A percentile compares a stretch with the other conserved stretches of the same genome.
phyloP scores from a whole-genome alignment of 2,888 invertebrate species.

The Melinaea marsaeus region DNA sequence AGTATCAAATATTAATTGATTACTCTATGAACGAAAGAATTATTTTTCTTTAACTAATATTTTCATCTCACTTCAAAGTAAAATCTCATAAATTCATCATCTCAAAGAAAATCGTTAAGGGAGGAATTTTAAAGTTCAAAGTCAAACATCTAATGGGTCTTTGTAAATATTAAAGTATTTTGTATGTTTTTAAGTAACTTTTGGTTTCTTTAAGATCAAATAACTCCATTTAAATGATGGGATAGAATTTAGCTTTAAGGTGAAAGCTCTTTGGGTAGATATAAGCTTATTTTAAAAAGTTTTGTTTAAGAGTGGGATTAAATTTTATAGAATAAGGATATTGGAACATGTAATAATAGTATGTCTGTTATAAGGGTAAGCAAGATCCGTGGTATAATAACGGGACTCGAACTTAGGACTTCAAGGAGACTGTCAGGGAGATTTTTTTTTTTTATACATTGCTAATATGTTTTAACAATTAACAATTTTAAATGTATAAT shows the following conservation, averaged over 20 bases:
- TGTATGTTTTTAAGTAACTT: conserved; percentile 16
- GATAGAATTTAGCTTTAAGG: conserved; percentile 10
- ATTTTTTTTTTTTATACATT: too few relatives aligned
- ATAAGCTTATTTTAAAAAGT: conserved; percentile 12
- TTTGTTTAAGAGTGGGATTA: conserved; percentile 8
- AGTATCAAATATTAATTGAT: too few relatives aligned
- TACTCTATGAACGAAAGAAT: too few relatives aligned
- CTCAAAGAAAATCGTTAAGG: neutral
- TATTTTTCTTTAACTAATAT: too few relatives aligned
- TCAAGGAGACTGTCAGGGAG: too few relatives aligned
- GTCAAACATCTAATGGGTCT: conserved; percentile 12
- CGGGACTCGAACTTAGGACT: too few relatives aligned
- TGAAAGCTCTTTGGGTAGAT: conserved; percentile 17
- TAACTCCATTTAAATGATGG: conserved; percentile 10
- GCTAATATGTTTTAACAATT: too few relatives aligned
- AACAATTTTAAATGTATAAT: too few relatives aligned
- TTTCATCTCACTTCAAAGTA: neutral
- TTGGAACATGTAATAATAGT: too few relatives aligned
- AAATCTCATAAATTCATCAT: neutral
- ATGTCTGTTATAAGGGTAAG: too few relatives aligned
- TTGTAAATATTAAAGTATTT: conserved; percentile 21
- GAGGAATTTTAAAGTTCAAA: neutral
- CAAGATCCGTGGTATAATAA: too few relatives aligned
- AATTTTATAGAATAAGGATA: too few relatives aligned
- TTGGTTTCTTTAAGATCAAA: conserved; percentile 9